Conservation (phyloP, 2,113 vertebrate species). For the Hypomesus transpacificus region DNA sequence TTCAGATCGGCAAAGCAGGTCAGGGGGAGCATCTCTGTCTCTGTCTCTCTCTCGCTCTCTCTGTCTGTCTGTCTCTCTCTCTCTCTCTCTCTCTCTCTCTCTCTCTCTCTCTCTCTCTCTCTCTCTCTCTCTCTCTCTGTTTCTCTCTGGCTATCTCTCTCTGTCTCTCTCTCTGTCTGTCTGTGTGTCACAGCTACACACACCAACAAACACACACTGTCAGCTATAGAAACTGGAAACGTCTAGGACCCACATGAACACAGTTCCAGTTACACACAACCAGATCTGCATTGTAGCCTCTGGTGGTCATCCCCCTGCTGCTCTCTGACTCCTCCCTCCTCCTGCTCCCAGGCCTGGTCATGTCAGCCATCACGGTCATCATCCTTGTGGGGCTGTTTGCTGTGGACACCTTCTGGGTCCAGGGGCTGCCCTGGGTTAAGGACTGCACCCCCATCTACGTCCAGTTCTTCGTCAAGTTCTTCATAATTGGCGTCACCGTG, state of each 20-base stretch:
- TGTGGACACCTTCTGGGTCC: slow-evolving; percentile 93
- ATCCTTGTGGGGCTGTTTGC: slow-evolving; percentile 96
- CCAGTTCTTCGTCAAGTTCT: slow-evolving; percentile 99
- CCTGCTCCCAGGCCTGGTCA: slow-evolving; percentile 82
- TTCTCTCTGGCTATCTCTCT: no score
- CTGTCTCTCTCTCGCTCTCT: no score
- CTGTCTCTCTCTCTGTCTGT: background rate
- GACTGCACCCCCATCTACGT: slow-evolving; percentile 96
- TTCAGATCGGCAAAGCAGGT: slow-evolving; percentile 99
- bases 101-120: background rate
- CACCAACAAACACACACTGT: no score
- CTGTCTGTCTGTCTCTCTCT: background rate
- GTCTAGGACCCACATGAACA: no score
- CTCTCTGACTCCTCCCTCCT: background rate
- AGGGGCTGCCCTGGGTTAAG: slow-evolving; percentile 85
- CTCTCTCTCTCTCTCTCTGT: no score
- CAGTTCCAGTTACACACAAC: no score
- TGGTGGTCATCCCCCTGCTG: background rate
- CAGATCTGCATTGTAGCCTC: no score
- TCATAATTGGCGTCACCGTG: slow-evolving; percentile 98
- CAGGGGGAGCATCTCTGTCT: slow-evolving; percentile 12
- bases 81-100: background rate
- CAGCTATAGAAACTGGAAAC: no score
- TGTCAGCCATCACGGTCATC: slow-evolving; percentile 98
- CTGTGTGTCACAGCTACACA: background rate